Evolutionary conservation across 2,113 vertebrate genomes (phyloP).

Genomic region (Nycticryphes semicollaris): DNA sequence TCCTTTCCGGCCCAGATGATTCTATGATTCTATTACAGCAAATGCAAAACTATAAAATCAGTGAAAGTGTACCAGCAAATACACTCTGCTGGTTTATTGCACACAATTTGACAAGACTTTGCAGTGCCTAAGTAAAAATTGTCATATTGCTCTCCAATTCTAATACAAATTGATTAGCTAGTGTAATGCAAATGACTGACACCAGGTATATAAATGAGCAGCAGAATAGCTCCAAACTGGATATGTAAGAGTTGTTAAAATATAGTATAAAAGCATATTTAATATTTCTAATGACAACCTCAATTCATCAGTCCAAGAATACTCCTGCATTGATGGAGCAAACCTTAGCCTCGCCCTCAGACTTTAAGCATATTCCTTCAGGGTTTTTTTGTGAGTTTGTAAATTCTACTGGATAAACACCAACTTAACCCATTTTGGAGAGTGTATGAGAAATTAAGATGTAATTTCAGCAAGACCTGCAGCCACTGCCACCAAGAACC

Average conservation of each 20-base stretch:
- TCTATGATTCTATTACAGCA: neutral
- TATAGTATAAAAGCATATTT: neutral
- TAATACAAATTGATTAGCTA: neutral
- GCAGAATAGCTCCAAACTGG: neutral
- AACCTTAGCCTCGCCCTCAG: neutral
- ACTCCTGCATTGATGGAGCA: neutral
- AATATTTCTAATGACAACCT: neutral
- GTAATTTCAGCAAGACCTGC: neutral
- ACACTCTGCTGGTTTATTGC: accelerated
- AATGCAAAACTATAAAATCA: neutral
- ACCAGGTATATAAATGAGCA: neutral
- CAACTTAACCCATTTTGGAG: neutral
- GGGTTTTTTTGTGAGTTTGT: neutral
- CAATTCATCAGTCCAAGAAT: neutral
- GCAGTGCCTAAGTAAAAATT: neutral
- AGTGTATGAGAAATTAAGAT: neutral
- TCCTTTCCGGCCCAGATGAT: too few relatives aligned
- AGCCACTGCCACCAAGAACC: neutral
- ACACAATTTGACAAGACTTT: neutral
- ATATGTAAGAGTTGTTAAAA: neutral
- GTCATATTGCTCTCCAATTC: neutral
- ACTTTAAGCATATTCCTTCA: neutral
- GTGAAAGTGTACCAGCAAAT: neutral
- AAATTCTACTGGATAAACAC: neutral
- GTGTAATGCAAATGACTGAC: neutral